These are phyloP conservation scores for Pyrocephalus nanus DNA, from an alignment of 2,797 vertebrate species.

Conservation along the genomic window DNA sequence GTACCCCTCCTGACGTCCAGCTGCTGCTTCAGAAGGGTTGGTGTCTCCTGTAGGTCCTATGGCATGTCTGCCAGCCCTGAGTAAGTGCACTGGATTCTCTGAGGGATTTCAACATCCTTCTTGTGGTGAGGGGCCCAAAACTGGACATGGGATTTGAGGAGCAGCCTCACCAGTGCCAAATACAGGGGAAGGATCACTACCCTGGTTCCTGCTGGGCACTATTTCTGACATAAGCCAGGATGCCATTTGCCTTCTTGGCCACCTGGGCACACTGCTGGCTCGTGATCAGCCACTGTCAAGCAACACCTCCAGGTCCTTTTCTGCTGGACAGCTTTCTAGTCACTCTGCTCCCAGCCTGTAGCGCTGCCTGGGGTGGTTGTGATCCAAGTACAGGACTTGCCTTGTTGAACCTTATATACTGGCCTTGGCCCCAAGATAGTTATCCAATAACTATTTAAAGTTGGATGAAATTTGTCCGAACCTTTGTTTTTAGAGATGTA, in stretches of 20 bases:
- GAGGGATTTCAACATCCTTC: not conserved
- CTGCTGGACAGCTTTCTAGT: not conserved
- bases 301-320: not conserved
- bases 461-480: not conserved
- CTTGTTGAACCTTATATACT: not conserved
- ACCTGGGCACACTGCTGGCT: not conserved
- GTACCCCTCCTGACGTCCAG: not conserved
- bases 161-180: fast-evolving
- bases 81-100: not conserved
- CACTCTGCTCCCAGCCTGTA: not conserved
- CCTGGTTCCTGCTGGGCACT: not conserved
- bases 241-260: not conserved
- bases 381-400: not conserved
- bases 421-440: not conserved
- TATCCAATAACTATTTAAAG: not conserved
- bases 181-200: not conserved
- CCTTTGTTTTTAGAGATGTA: not conserved
- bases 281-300: not conserved
- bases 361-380: not conserved
- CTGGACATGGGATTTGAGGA: too few relatives aligned
- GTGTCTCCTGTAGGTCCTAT: not conserved
- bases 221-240: not conserved
- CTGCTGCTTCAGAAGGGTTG: not conserved
- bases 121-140: not conserved
- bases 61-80: not conserved